Base-by-base conservation (phyloP, 2,113 vertebrate species). In the Gulo gulo region DNA sequence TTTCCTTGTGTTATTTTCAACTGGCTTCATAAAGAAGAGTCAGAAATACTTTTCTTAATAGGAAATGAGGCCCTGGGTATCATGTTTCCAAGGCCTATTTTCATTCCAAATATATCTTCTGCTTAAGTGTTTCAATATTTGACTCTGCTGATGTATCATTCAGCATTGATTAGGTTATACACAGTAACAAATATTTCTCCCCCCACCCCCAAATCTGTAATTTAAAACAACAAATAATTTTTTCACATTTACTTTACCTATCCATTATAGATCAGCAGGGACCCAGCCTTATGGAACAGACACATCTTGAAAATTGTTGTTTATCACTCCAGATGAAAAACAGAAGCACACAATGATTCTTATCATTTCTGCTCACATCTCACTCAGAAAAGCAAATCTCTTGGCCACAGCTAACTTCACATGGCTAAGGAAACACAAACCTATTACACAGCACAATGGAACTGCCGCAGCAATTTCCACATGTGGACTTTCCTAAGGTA, bases 101-200 rank as follows among this genome's bases (percentile, higher is more conserved):
- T 89, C 90, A 85, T 86, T 93, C 20, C 69, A 71, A 71, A 65
- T 71, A n/a, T 52, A 71, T 73, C 57, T 89, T 84, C 65, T 91
- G 6, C 81, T 95, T 81, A 82, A 76, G 91, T 71, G 73, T 39
- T 94, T 93, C 65, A 96, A 55, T n/a, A 85, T 86, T 94, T 95
- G 65, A 6, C 4, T 89, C 65, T 86, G 18, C 42, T 90, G 20
- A 71, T 65, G 9, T 86, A 74, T 92, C 10, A 67, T 47, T 96
- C 29, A 96, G 47, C 23, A 52, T 47, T 61, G 20, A n/a, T 86
- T 90, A 86, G 67, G 36, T 26, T 47, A 83, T 61, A 86, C 29
- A 79, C 18, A 34, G 9, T 82, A 69, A 61, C 26, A 82, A 59
- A 61, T n/a, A 92, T 4, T 39, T 9, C 42, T 31, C 42, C 31